Evolutionary conservation across 2,888 invertebrate species (phyloP).

Genomic region (Pristionchus mayeri): DNA sequence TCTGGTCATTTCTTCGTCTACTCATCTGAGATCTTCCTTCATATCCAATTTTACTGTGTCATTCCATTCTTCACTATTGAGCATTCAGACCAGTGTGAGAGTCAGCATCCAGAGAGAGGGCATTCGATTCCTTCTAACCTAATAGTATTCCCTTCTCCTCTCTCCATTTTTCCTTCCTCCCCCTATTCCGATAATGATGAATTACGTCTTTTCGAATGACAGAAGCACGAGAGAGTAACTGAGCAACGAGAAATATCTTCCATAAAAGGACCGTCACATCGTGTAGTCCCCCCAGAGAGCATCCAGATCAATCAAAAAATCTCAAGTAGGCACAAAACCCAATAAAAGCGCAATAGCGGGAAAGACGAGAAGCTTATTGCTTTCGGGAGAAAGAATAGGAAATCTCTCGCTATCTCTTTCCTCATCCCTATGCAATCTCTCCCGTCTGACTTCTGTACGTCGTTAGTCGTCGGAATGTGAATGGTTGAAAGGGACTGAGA

Average conservation of each 20-base stretch:
- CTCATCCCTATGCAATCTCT: not conserved
- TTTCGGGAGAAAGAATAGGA: not conserved
- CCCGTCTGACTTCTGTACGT: not conserved
- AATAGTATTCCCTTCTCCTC: not conserved
- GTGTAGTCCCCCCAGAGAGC: not conserved
- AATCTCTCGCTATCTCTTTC: not conserved
- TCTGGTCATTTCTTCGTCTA: not conserved
- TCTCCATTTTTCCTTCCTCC: not conserved
- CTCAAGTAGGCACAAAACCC: not conserved
- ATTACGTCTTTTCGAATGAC: slow-evolving; percentile 13
- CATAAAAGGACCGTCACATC: not conserved
- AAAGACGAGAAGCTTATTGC: not conserved
- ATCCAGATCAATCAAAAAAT: not conserved
- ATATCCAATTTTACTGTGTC: not conserved
- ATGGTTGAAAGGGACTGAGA: not conserved
- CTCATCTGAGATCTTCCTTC: no score
- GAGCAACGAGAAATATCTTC: not conserved
- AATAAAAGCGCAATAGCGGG: not conserved
- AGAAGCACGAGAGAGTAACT: slow-evolving; percentile 7
- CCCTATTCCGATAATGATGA: slow-evolving; percentile 17
- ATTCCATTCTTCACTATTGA: not conserved
- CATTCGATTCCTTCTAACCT: slow-evolving; percentile 30
- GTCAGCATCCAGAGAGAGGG: not conserved
- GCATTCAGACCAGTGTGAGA: not conserved
- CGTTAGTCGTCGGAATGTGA: not conserved